Evolutionary conservation across 2,888 invertebrate genomes (phyloP), one percentile per base, ranked within the genome.

Genomic region (Drosophila niveifrons): DNA sequence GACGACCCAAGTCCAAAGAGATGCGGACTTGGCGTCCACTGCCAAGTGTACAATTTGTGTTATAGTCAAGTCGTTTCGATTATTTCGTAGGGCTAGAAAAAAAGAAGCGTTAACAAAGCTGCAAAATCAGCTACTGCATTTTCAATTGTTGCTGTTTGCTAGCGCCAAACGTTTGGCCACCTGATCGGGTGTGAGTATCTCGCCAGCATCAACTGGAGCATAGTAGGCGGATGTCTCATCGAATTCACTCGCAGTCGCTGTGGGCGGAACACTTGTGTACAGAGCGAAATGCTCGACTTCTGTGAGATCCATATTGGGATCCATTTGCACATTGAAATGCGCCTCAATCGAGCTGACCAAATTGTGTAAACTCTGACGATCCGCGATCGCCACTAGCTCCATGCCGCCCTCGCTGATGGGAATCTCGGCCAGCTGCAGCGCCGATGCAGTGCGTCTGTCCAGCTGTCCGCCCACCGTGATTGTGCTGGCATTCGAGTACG

Each of bases 281-380:
- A 97, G 92, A 34, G 97, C 97, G 91, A 96, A 97, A 90, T 97
- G 96, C 88, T 97, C 97, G 0, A 97, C 97, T 80, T 97, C 97
- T 0, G 97, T 97, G 31, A 97, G 92, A 80, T 96, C 97, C 46
- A 95, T 91, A 64, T 95, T 94, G 44, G 92, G 91, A 84, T 93
- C 93, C 29, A 93, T 88, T 56, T 91, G 85, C 2, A 93, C 92
- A 71, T 93, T 92, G 52, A 90, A 93, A 59, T 92, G 90, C 2
- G 92, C 93, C 70, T 93, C 93, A 4, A 84, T 84, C 8, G 83
- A 84, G 80, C 82, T 88, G 50, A 92, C 92, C 58, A 93, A 75
- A 71, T 93, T 92, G 53, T 89, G 91, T 62, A 93, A 72, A 62
- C 93, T 92, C 78, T 92, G 92, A 9, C 92, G 92, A 80, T 93